Base-by-base conservation (phyloP, 2,113 vertebrate genomes). In the Thomomys bottae region DNA sequence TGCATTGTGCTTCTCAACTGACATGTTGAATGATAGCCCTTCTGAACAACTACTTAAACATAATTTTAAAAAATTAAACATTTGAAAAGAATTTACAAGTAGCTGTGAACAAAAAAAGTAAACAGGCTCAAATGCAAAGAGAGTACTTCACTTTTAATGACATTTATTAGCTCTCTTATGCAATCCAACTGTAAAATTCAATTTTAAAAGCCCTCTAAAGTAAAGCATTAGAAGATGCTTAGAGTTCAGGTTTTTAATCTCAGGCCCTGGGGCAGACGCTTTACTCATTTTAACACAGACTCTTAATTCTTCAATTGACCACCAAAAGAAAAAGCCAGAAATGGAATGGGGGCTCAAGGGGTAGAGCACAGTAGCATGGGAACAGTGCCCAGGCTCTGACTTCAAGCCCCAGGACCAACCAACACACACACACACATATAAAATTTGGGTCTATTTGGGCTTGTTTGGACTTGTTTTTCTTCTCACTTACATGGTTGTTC, bases 151-250 rank as follows among this genome's bases (percentile, higher is more conserved):
- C 66, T 89, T 79, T 84, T n/a, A 84, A 81, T 81, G 70, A 67
- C 45, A 83, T 5, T 61, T 21, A 82, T 76, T 71, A 40, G 36
- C 36, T 30, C 32, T 40, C 40, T 84, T 34, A 21, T 15, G 7
- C 15, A 79, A 36, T 90, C 26, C 26, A 82, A 11, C n/a, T 24
- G 6, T 57, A 26, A 89, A 68, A 87, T 61, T 4, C 21, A 42
- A 89, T 78, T 67, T 28, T n/a, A 14, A 89, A 93, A 77, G 32
- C 34, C 38, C 32, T 82, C 73, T 59, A 21, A 89, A 82, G 77
- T 32, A 8, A 78, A 85, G 40, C 28, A 59, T 81, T 20, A 4
- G 38, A 68, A 14, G 66, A 90, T 64, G 23, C 38, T 82, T 61
- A 30, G 38, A 88, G 57, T 42, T 63, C 61, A 30, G 67, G 61